Evolutionary conservation across 2,888 invertebrate species (phyloP).

Genomic region (Chloroclystis v-ata): DNA sequence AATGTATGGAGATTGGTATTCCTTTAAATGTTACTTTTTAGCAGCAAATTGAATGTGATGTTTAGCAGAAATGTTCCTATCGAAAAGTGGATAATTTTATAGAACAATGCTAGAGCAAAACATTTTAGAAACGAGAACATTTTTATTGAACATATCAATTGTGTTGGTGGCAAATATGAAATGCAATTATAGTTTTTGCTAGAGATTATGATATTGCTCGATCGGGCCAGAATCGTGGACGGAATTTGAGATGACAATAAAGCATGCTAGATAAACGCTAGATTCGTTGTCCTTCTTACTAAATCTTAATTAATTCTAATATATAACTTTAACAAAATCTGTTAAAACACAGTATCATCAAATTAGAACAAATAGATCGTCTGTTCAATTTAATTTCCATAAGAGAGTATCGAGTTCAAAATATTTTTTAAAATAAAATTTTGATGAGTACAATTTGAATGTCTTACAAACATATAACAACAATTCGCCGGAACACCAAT

Average conservation of each 20-base stretch:
- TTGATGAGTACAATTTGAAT: conserved; percentile 45
- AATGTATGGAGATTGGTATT: not conserved
- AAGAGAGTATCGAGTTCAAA: conserved; percentile 42
- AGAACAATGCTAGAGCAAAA: conserved; percentile 63
- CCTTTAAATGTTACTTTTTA: not conserved
- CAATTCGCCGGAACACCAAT: conserved; percentile 56
- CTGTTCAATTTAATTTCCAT: conserved; percentile 28
- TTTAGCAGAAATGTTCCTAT: conserved; percentile 39
- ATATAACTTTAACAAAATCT: conserved; percentile 11
- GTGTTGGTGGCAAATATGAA: conserved; percentile 39
- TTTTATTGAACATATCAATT: conserved; percentile 67
- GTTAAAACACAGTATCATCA: conserved; percentile 19
- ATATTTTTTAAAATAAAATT: conserved; percentile 45
- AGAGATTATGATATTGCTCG: conserved; percentile 30
- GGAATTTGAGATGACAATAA: conserved; percentile 55
- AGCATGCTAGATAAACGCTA: conserved; percentile 47
- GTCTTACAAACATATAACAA: conserved; percentile 36
- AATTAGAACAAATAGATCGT: conserved; percentile 29
- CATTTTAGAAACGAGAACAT: conserved; percentile 37
- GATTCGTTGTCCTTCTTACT: conserved; percentile 38
- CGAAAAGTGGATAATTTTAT: conserved; percentile 26
- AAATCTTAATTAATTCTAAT: conserved; percentile 21
- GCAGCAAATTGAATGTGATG: not conserved
- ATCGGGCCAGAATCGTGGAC: conserved; percentile 29
- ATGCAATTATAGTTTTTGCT: conserved; percentile 36